Evolutionary conservation across 2,888 invertebrate species (phyloP).

Genomic region (Drosophila pegasa): DNA sequence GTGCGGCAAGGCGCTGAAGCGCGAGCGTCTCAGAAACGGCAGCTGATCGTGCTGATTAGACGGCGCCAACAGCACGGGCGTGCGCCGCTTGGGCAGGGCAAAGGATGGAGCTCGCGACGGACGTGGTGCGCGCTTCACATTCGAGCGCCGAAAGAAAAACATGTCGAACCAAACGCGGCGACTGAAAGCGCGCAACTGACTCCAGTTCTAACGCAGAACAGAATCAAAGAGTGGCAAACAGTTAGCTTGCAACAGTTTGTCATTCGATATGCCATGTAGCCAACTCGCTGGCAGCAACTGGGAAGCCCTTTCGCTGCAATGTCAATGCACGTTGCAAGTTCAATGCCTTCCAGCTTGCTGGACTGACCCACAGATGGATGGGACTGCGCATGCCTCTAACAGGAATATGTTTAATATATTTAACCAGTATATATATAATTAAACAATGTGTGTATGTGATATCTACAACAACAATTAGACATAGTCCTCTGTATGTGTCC

Average conservation of each 20-base stretch:
- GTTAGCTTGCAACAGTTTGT: conserved; percentile 46
- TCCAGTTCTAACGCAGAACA: conserved; percentile 29
- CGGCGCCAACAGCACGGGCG: conserved; percentile 61
- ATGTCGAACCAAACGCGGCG: conserved; percentile 54
- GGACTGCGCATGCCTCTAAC: conserved; percentile 1
- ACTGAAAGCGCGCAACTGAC: conserved; percentile 49
- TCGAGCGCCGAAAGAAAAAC: conserved; percentile 70
- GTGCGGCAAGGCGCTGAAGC: conserved; percentile 83
- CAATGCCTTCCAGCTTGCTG: conserved; percentile 55
- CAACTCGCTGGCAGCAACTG: conserved; percentile 11
- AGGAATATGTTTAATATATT: not conserved
- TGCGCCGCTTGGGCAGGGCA: conserved; percentile 63
- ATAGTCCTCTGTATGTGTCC: conserved; percentile 1
- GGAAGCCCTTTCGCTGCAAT: conserved; percentile 70
- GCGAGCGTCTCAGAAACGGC: conserved; percentile 80
- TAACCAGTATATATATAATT: conserved; percentile 24
- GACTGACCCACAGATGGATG: conserved; percentile 48
- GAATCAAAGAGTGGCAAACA: conserved; percentile 25
- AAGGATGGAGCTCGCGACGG: conserved; percentile 70
- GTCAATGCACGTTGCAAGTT: conserved; percentile 69
- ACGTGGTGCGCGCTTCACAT: conserved; percentile 61
- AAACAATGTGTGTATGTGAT: conserved; percentile 18
- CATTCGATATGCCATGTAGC: conserved; percentile 50
- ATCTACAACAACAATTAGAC: conserved; percentile 37
- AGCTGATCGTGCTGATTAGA: conserved; percentile 81